Base-by-base conservation (phyloP, 2,797 vertebrate genomes). In the Sebastes minor region DNA sequence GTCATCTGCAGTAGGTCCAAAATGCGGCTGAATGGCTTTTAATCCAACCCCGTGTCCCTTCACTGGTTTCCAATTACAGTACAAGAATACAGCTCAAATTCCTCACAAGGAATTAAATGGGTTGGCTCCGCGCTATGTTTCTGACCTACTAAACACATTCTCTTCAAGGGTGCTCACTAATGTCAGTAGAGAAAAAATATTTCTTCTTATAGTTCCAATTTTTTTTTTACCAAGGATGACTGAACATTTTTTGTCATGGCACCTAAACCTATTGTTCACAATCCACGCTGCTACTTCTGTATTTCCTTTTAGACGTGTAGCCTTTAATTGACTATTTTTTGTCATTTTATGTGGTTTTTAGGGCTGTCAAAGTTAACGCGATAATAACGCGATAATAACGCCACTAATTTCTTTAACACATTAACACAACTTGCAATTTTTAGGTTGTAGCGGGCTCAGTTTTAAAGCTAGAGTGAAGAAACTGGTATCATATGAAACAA, bases 51-150 rank as follows among this genome's bases (percentile, higher is more conserved):
- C 10, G 5, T 38, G n/a, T 69, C 13, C 23, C 53, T 52, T 80
- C 60, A 46, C 59, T 68, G 55, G 60, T 60, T 77, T 78, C n/a
- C 55, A 76, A 59, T 82, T 46, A 57, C 49, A 57, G n/a, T 25
- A 5, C 55, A 46, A 46, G 42, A 78, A 84, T 61, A 76, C 65
- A 32, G 35, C 64, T 76, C 11, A 18, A 53, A 42, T 77, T 65
- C 76, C 30, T 72, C 30, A 63, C 27, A 25, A 59, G 53, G 18
- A 33, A 25, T 62, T 52, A 71, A 81, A 27, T 38, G 14, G 22
- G 68, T 46, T 22, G 22, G 22, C 63, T 64, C 30, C 49, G 18
- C 1, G 12, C n/a, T 65, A 20, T 25, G n/a, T 67, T 38, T 74
- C 52, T 52, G 64, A 62, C 35, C 20, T 23, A 22, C n/a, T 56